Conservation (phyloP, 2,797 vertebrate genomes). For the Liasis olivaceus region DNA sequence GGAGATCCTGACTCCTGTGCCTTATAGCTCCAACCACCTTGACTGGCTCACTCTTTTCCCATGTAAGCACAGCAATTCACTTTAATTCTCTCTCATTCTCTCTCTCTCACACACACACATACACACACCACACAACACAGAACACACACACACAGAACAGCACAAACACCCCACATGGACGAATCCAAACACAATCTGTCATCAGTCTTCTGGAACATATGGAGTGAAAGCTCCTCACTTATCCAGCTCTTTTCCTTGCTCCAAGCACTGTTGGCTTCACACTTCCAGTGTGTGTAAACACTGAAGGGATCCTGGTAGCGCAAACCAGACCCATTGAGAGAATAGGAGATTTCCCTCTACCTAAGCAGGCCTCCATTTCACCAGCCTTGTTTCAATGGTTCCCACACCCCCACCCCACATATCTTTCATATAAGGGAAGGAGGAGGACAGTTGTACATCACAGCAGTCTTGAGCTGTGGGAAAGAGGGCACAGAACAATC, state of each 20-base stretch:
- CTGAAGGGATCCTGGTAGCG: not conserved
- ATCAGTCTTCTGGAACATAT: conserved; percentile 36
- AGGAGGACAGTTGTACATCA: not conserved
- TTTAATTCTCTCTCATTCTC: not conserved
- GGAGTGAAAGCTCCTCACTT: conserved; percentile 16
- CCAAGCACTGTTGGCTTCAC: conserved; percentile 20
- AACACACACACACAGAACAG: not conserved
- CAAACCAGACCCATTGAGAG: not conserved
- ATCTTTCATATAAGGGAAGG: not conserved
- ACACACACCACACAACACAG: not conserved
- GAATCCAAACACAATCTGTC: conserved; percentile 44
- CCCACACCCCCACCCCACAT: too few relatives aligned
- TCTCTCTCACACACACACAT: not conserved
- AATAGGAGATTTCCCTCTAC: not conserved
- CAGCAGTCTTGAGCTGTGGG: too few relatives aligned
- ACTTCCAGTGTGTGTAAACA: conserved; percentile 9
- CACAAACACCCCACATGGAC: conserved; percentile 21
- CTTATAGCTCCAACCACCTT: not conserved
- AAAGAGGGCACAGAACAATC: not conserved
- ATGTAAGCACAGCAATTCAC: not conserved
- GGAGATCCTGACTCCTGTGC: not conserved
- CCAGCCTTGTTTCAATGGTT: not conserved
- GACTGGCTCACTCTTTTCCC: not conserved
- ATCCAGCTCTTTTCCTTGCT: not conserved
- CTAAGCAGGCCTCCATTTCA: not conserved